Conservation (phyloP, 2,113 vertebrate species). For the Indicator indicator region DNA sequence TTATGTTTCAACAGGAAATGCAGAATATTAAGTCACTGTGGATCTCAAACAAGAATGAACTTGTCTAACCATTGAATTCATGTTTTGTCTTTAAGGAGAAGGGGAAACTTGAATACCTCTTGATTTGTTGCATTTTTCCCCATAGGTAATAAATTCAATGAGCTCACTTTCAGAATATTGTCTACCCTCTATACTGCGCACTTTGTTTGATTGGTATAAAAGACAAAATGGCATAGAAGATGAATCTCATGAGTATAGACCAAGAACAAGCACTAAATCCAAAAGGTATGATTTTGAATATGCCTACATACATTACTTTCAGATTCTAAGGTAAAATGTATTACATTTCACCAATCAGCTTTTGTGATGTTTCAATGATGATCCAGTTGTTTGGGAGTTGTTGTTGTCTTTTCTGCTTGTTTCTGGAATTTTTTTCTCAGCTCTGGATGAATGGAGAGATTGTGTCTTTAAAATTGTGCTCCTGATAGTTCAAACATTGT, state of each 20-base stretch:
- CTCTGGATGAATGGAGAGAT: not conserved
- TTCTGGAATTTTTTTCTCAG: not conserved
- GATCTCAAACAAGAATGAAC: not conserved
- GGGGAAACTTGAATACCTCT: not conserved
- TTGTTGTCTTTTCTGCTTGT: not conserved
- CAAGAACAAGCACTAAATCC: conserved; percentile 95
- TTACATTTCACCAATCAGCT: not conserved
- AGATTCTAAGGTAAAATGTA: not conserved
- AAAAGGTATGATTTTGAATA: conserved; percentile 85
- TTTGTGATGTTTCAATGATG: not conserved
- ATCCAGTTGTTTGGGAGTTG: not conserved
- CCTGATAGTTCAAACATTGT: not conserved
- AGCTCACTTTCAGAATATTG: conserved; percentile 98
- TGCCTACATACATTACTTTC: not conserved
- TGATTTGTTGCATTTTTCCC: conserved; percentile 9
- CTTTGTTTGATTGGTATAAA: conserved; percentile 98
- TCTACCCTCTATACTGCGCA: conserved; percentile 94
- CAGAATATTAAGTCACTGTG: not conserved
- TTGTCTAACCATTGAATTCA: not conserved
- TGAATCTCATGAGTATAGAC: conserved; percentile 96
- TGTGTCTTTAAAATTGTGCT: not conserved
- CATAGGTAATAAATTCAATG: conserved; percentile 95
- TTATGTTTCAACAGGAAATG: not conserved
- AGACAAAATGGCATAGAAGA: conserved; percentile 98
- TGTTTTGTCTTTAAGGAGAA: not conserved